Evolutionary conservation across 2,113 vertebrate species (phyloP).

Genomic region (Phycodurus eques): DNA sequence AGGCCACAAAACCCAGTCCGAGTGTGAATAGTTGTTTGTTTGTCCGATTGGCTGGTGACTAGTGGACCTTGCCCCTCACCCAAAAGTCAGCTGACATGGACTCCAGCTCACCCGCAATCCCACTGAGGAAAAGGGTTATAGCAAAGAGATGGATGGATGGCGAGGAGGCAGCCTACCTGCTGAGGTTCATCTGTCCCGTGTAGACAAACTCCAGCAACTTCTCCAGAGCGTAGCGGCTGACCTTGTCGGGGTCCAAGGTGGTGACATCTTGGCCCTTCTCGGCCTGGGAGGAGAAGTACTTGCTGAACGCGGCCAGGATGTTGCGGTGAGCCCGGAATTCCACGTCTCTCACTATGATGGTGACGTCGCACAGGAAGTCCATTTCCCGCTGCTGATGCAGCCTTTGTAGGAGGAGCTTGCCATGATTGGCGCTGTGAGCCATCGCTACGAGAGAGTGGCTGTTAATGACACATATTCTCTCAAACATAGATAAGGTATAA

Average conservation of each 20-base stretch:
- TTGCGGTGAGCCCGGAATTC: slow-evolving; percentile 82
- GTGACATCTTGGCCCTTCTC: slow-evolving; percentile 72
- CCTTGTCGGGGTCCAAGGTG: slow-evolving; percentile 85
- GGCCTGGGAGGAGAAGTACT: slow-evolving; percentile 85
- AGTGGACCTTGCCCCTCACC: too few relatives aligned
- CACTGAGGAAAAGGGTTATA: too few relatives aligned
- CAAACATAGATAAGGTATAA: neutral
- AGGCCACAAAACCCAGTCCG: too few relatives aligned
- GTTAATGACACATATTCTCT: neutral
- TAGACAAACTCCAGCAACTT: slow-evolving; percentile 93
- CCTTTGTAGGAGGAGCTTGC: slow-evolving; percentile 64
- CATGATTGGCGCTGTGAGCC: slow-evolving; percentile 46
- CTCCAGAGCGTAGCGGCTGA: slow-evolving; percentile 86
- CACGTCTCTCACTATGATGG: slow-evolving; percentile 63
- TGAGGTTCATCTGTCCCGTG: slow-evolving; percentile 87
- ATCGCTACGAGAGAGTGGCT: slow-evolving; percentile 24
- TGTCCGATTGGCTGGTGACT: too few relatives aligned
- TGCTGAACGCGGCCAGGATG: slow-evolving; percentile 91
- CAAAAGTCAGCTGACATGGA: too few relatives aligned
- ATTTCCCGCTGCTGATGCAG: slow-evolving; percentile 66
- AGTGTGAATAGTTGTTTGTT: too few relatives aligned
- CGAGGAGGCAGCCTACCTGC: slow-evolving; percentile 75
- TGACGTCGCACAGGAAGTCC: slow-evolving; percentile 67
- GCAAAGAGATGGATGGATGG: too few relatives aligned
- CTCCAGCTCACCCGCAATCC: too few relatives aligned